A percentile compares a stretch with the other conserved stretches of the same genome.
These are phyloP conservation scores for Empis stercorea DNA, from an alignment of 2,888 invertebrate genomes.

Conservation along the genomic window DNA sequence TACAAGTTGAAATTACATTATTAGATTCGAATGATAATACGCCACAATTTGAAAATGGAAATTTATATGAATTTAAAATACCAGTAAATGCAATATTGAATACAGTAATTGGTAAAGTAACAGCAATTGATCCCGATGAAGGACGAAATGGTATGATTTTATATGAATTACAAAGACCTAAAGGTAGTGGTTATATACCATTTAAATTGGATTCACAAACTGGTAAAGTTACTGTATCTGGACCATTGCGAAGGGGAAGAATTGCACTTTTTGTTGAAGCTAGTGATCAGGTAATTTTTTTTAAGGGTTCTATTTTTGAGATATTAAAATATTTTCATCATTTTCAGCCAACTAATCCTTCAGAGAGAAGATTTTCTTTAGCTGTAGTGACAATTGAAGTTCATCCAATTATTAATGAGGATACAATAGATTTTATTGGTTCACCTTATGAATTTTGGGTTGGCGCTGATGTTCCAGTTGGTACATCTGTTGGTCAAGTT, in stretches of 20 bases:
- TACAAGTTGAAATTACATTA: constrained; percentile 67
- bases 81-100: constrained; percentile 55
- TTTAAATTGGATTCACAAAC: constrained; percentile 59
- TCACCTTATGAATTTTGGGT: constrained; percentile 87
- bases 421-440: constrained; percentile 65
- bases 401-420: constrained; percentile 37
- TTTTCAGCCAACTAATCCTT: constrained; percentile 60
- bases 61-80: constrained; percentile 66
- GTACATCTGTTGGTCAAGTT: constrained; percentile 77
- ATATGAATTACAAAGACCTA: constrained; percentile 58
- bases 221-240: constrained; percentile 51
- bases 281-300: constrained; percentile 43
- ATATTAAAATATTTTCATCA: no score
- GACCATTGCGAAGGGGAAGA: constrained; percentile 53
- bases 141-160: constrained; percentile 56
- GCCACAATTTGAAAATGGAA: constrained; percentile 71
- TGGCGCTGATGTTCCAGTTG: constrained; percentile 70
- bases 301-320: not conserved
- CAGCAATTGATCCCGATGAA: constrained; percentile 68
- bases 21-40: constrained; percentile 87
- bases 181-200: constrained; percentile 50
- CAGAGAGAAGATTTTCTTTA: constrained; percentile 65
- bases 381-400: constrained; percentile 78
- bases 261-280: constrained; percentile 76
- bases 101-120: constrained; percentile 63